Base-by-base conservation (phyloP, 2,888 invertebrate species). In the Scaptomyza cyrtandrae region DNA sequence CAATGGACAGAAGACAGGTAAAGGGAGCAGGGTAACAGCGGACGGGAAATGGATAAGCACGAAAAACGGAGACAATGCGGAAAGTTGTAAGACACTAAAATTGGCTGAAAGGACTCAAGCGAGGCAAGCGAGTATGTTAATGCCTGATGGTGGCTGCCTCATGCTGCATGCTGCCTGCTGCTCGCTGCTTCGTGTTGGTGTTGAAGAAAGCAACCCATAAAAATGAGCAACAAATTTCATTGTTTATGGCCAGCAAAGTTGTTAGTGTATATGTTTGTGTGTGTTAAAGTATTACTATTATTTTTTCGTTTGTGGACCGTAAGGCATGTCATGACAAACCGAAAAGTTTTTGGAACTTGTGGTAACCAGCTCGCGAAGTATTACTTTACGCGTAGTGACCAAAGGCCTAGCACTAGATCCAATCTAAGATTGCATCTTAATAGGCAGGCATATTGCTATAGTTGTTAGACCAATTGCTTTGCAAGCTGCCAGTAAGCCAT, bases 171-270 rank as follows among this genome's bases (percentile, higher is more conserved):
- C 45, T 39, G 59, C 55, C 5, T 31, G 6, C 37, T 13, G 49
- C 37, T 19, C 13, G 50, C 62, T 44, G 46, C 31, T 59, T 27
- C 35, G 43, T 54, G 53, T 65, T 72, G 61, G 59, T 60, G 66
- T 58, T 75, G 75, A 65, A 68, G 69, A 71, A 72, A 77, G 75
- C 72, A 79, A 81, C 74, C 83, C 86, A 86, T 84, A 86, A 84
- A 84, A 84, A 80, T 79, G 79, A 84, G 84, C 79, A 80, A 84
- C 84, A 84, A 84, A 86, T 83, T 84, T 79, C 83, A 86, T 80
- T 86, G 77, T 79, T 84, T 84, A 84, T 77, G 65, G 53, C 60
- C 70, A 63, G 44, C 62, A 29, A 53, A 45, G 37, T 37, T 62
- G 29, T 41, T 2, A 16, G 33, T 33, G 33, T 33, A 6, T 31